Evolutionary conservation across 2,113 vertebrate species (phyloP), one percentile per base, ranked within the genome.

Genomic region (Dipodomys stephensi): DNA sequence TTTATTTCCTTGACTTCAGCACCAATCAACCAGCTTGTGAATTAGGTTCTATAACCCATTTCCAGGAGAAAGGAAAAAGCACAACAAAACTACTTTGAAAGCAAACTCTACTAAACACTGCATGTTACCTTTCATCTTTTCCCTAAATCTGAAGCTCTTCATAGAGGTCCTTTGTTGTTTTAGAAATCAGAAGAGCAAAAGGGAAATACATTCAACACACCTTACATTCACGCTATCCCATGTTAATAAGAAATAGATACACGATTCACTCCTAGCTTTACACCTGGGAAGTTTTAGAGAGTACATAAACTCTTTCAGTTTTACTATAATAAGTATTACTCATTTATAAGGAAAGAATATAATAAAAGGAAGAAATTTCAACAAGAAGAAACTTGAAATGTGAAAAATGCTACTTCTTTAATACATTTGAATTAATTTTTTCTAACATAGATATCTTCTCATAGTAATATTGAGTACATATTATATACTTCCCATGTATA

Each of bases 61-160:
- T 93, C 88, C 49, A 84, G 32, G 28, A 22, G 49, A 62, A 94
- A 83, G 57, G 87, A 62, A 80, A 87, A 83, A 60, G 20, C 23
- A 87, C 67, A 93, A 83, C 53, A 78, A 79, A 79, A 82, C 2
- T 23, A 15, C 85, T 96, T 95, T 96, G 90, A 93, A 93, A 91
- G 57, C 23, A 44, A 39, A 71, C n/a, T 78, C 39, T 39, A 49
- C 86, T 80, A 87, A 83, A 25, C 77, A 73, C 62, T 90, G 18
- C 65, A 94, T 82, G 65, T 62, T 95, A 65, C 86, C 83, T 96
- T 92, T 93, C 73, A 92, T 96, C 83, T 88, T 49, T 79, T 72
- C 49, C 77, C 82, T 87, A 84, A 94, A 78, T 53, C 67, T 85
- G 74, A 82, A 65, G 53, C 49, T 89, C 78, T 90, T 96, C 91